A percentile compares a stretch with the other conserved stretches of the same genome.
Evolutionary conservation across 2,113 vertebrate genomes (phyloP).

Genomic region (Cyanoderma ruficeps): DNA sequence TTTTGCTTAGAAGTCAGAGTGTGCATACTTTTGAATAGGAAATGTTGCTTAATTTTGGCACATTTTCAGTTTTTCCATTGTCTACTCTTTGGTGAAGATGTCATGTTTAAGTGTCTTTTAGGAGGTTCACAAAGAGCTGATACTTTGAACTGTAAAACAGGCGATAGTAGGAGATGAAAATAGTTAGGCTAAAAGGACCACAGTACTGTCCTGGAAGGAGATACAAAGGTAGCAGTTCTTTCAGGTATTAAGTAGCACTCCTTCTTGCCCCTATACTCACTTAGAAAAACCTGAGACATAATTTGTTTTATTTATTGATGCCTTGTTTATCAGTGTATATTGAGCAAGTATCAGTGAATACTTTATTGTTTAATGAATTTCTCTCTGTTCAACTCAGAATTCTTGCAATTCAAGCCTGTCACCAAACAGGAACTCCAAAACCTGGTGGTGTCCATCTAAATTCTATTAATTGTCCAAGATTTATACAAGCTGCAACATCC

Average conservation of each 20-base stretch:
- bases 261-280: not conserved
- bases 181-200: not conserved
- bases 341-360: not conserved
- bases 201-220: not conserved
- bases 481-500: not conserved
- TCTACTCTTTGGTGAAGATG: not conserved
- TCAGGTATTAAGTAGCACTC: not conserved
- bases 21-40: not conserved
- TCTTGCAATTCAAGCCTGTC: not conserved
- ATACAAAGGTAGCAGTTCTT: not conserved
- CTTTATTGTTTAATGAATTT: not conserved
- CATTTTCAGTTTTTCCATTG: not conserved
- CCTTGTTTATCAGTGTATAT: not conserved
- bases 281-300: not conserved
- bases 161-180: not conserved
- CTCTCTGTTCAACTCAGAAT: not conserved
- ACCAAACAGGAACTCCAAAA: not conserved
- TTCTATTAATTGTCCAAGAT: not conserved
- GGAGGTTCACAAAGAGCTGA: not conserved
- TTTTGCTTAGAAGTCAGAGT: not conserved
- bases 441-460: not conserved
- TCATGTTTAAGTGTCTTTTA: not conserved
- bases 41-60: not conserved
- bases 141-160: not conserved
- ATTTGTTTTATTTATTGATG: not conserved